Conservation (phyloP, 2,888 invertebrate genomes). For the Magallana nippona region DNA sequence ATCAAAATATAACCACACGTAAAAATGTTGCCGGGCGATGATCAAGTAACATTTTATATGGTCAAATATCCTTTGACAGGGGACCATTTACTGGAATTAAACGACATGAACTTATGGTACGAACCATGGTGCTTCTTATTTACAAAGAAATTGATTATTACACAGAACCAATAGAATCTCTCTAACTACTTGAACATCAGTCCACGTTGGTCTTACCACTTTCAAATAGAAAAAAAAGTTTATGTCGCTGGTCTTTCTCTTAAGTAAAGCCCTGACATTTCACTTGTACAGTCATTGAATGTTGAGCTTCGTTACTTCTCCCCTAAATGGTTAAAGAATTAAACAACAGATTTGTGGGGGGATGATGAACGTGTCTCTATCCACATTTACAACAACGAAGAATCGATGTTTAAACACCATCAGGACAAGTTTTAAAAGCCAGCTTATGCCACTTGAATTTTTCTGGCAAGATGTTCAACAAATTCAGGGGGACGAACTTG, state of each 20-base stretch:
- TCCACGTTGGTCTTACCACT: slow-evolving; percentile 12
- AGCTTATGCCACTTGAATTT: slow-evolving; percentile 21
- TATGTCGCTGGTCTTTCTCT: background rate
- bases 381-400: background rate
- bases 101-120: background rate
- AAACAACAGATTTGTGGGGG: slow-evolving; percentile 3
- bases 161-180: slow-evolving; percentile 19
- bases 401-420: slow-evolving; percentile 20
- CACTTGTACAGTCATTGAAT: slow-evolving; percentile 16
- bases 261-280: background rate
- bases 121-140: background rate
- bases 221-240: background rate
- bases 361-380: slow-evolving; percentile 3
- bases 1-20: too few species aligned
- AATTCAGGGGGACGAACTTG: background rate
- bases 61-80: background rate
- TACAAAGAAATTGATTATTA: background rate
- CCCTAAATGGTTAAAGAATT: slow-evolving; percentile 7
- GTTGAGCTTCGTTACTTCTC: background rate
- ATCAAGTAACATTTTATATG: background rate
- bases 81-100: background rate
- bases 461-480: slow-evolving; percentile 20
- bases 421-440: slow-evolving; percentile 4
- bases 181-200: background rate
- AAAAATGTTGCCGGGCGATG: too few species aligned